Conservation (phyloP, 2,797 vertebrate genomes). For the Cynodonichthys magdalenae region DNA sequence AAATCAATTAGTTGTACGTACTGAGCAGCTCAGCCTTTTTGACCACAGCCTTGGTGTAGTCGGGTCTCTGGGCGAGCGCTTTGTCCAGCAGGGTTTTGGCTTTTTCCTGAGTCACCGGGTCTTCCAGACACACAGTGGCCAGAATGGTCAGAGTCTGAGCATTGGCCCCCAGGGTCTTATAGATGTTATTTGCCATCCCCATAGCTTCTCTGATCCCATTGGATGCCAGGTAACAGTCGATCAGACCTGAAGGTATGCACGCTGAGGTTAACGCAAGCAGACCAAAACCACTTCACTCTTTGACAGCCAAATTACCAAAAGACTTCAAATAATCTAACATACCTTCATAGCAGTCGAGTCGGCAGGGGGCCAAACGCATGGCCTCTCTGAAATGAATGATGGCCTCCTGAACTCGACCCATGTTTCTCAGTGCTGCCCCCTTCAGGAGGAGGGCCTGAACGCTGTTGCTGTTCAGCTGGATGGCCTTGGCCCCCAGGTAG, state of each 20-base stretch:
- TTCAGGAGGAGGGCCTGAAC: slow-evolving; percentile 96
- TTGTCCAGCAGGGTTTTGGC: slow-evolving; percentile 96
- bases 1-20: slow-evolving; percentile 60
- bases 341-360: slow-evolving; percentile 98
- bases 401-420: slow-evolving; percentile 97
- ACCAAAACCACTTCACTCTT: background rate
- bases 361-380: slow-evolving; percentile 92
- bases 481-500: slow-evolving; percentile 97
- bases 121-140: slow-evolving; percentile 96
- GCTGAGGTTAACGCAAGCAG: background rate
- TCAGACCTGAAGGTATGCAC: slow-evolving; percentile 83
- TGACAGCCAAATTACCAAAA: background rate
- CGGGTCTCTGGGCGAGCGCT: slow-evolving; percentile 94
- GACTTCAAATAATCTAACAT: background rate
- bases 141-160: slow-evolving; percentile 96
- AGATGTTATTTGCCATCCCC: slow-evolving; percentile 99
- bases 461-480: slow-evolving; percentile 97
- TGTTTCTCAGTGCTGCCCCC: slow-evolving; percentile 94
- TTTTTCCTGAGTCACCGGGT: slow-evolving; percentile 96
- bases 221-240: slow-evolving; percentile 96
- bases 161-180: slow-evolving; percentile 96
- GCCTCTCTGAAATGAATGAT: slow-evolving; percentile 99
- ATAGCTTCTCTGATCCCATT: slow-evolving; percentile 97
- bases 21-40: slow-evolving; percentile 98
- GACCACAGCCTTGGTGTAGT: slow-evolving; percentile 97